phyloP scores from a whole-genome alignment of 2,113 vertebrate species.

The Phalacrocorax carbo region DNA sequence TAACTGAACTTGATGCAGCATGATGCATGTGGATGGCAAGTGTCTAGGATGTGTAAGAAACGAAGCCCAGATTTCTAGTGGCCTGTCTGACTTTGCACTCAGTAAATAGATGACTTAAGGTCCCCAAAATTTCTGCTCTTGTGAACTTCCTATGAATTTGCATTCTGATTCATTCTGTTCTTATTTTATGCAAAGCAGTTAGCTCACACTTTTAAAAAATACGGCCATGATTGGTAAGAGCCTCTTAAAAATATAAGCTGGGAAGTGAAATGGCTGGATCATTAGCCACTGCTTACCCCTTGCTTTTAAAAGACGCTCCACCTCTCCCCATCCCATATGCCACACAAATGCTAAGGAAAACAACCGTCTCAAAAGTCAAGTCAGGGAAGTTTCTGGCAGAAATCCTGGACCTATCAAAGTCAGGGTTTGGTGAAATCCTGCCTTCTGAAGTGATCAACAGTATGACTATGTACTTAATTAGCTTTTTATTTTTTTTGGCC shows the following conservation, averaged over 20 bases:
- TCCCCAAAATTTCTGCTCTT: background rate
- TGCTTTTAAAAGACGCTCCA: background rate
- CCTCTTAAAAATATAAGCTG: background rate
- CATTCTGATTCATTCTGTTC: background rate
- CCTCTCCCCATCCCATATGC: background rate
- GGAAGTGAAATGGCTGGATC: background rate
- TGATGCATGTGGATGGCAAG: background rate
- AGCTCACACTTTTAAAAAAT: background rate
- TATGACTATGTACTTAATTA: background rate
- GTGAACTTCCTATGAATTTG: background rate
- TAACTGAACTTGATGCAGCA: background rate
- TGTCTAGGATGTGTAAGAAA: background rate
- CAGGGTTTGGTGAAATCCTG: background rate
- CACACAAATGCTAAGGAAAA: background rate
- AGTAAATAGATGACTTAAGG: background rate
- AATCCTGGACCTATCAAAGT: background rate
- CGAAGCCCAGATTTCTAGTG: background rate
- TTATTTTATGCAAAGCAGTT: background rate
- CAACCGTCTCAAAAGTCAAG: background rate
- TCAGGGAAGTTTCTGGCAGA: background rate
- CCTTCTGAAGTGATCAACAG: background rate
- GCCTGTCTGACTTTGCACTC: background rate
- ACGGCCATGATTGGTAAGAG: background rate
- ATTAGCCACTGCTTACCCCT: background rate
- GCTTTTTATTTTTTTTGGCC: accelerated